Conservation (phyloP, 2,113 vertebrate species). For the Vireo altiloquus region DNA sequence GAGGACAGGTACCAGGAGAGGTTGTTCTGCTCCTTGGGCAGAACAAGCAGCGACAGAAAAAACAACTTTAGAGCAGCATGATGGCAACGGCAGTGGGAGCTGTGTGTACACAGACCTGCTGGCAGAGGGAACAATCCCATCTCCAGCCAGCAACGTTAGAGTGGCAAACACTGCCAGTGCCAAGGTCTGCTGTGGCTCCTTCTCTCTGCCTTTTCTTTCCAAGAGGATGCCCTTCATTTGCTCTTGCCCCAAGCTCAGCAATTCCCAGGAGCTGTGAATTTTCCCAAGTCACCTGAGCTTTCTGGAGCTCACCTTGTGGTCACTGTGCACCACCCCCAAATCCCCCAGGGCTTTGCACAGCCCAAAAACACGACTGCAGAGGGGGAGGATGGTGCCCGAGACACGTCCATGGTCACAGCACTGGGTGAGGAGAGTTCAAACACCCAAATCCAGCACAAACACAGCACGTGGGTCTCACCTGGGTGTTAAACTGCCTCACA, state of each 20-base stretch:
- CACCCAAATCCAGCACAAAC: background rate
- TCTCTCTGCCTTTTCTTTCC: background rate
- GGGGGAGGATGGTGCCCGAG: background rate
- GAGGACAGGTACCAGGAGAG: background rate
- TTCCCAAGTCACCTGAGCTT: background rate
- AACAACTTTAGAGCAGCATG: fast-evolving
- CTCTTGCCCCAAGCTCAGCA: background rate
- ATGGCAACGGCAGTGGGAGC: background rate
- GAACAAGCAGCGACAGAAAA: background rate
- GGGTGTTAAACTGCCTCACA: fast-evolving
- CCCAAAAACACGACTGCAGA: fast-evolving
- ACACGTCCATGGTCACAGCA: fast-evolving
- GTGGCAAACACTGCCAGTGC: background rate
- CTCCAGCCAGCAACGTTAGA: background rate
- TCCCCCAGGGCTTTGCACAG: background rate
- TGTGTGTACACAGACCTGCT: background rate
- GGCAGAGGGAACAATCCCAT: background rate
- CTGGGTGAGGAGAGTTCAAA: fast-evolving
- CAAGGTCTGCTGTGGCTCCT: background rate
- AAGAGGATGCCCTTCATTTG: background rate
- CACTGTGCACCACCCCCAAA: fast-evolving
- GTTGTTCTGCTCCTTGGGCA: background rate
- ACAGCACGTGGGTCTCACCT: fast-evolving
- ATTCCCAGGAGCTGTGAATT: background rate
- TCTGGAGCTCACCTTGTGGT: background rate